Base-by-base conservation (phyloP, 2,797 vertebrate species). In the Loris lydekkerianus region DNA sequence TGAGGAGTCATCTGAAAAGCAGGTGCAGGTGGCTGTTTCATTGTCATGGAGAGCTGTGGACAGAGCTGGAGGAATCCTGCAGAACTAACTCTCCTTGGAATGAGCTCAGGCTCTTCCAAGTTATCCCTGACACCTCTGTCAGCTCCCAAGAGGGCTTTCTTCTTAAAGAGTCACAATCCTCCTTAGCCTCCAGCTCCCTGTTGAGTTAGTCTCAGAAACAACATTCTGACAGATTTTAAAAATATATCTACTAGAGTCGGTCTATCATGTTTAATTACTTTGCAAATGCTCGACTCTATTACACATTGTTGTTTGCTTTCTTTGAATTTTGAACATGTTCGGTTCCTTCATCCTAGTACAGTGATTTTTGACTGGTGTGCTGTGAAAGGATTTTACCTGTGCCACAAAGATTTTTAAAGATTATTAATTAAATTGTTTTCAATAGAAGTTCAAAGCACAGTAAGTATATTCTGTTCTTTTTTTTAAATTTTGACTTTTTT, bases 1-100 rank as follows among this genome's bases (percentile, higher is more conserved):
- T 0, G 1, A 20, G 4, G 53, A 8, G 0, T 40, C 53, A 15
- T 14, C n/a, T 2, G 18, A 61, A 31, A 96, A 18, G 3, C 0
- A 14, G 46, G 18, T 2, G 8, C 29, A 37, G 6, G 29, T 27
- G 46, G 7, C 20, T 1, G 53, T 13, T 14, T 46, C 37, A 8
- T 21, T 17, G 23, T 4, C 37, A 14, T 1, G 20, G 69, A 34
- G 27, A 67, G 34, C 37, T 29, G 2, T 11, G 34, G 25, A 10
- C 27, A 21, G 56, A 76, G 34, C 0, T 53, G 25, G 29, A 89
- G 69, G 49, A 61, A 31, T 53, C 27, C 7, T 0, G 40, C 4
- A 56, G 67, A n/a, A 23, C 14, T 10, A 49, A 29, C 18, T 65
- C 17, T 58, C 29, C 58, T 53, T 15, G 17, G 37, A 5, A 31